Base-by-base conservation (phyloP, 2,888 invertebrate genomes). In the Acleris laterana region DNA sequence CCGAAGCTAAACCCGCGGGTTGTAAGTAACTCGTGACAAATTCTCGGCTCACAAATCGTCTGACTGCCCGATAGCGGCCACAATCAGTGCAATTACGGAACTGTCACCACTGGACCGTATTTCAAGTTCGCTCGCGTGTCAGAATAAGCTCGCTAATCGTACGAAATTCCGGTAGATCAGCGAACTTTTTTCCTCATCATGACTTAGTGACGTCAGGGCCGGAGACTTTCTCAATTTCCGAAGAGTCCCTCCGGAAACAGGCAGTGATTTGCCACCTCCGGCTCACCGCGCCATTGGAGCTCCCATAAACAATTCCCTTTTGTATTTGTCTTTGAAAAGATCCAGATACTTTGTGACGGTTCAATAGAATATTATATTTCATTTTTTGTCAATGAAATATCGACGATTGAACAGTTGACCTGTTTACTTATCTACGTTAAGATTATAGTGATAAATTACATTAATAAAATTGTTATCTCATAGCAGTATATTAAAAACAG, bases 191-290 rank as follows among this genome's bases (percentile, higher is more conserved):
- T 69, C 70, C 75, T 74, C 73, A 73, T 75, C 74, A 73, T 74
- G 74, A 74, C 74, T 72, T 72, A 71, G 73, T 74, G 76, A 70
- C 76, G 75, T 69, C 69, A 73, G 75, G 75, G 72, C 75, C 79
- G 77, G 79, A 79, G 82, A 82, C 79, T 80, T 80, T 83, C 79
- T 78, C 83, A 82, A 87, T 86, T 83, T 86, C 87, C 87, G 83
- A 74, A 71, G 75, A 74, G 78, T 78, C 77, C 77, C 78, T 76
- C 75, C 83, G 86, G 85, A 86, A 82, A 83, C 83, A 78, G 77
- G 74, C 79, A 77, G 79, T 81, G 87, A 88, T 86, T 87, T 84
- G 83, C 82, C 83, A 83, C 84, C 81, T 84, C 83, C 83, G 84
- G 80, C 77, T 78, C 77, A 77, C 72, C 76, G 77, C 77, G 70